These are phyloP conservation scores for Pyrgilauda ruficollis DNA, from an alignment of 2,113 vertebrate genomes.

Conservation along the genomic window DNA sequence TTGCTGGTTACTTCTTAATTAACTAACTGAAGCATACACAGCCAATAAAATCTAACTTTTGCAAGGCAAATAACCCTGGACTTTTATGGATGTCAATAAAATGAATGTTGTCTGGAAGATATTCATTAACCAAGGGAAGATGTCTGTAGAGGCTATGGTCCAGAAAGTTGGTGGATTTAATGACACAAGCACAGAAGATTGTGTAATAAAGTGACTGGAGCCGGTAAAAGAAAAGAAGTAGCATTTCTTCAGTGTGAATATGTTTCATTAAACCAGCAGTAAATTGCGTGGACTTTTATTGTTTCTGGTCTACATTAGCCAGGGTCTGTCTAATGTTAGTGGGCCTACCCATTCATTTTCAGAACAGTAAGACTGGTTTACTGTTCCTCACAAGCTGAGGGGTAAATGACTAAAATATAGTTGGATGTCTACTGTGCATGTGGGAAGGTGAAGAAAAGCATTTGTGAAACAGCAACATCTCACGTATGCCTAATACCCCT, in stretches of 20 bases:
- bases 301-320: not conserved
- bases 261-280: slow-evolving; percentile 29
- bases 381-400: not conserved
- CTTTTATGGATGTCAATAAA: slow-evolving; percentile 17
- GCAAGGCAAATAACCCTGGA: not conserved
- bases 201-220: not conserved
- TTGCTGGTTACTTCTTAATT: slow-evolving; percentile 37
- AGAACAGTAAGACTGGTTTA: not conserved
- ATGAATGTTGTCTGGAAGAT: slow-evolving; percentile 15
- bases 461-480: not conserved
- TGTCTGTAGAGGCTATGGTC: slow-evolving; percentile 26
- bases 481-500: not conserved
- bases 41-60: slow-evolving; percentile 19
- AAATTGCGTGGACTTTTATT: slow-evolving; percentile 6
- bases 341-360: not conserved
- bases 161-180: slow-evolving; percentile 50
- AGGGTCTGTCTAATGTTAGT: not conserved
- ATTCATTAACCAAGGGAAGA: not conserved
- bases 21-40: not conserved
- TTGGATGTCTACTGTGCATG: not conserved
- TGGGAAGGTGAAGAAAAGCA: not conserved
- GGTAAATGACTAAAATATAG: not conserved
- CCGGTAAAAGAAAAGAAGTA: not conserved
- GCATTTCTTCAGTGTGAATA: not conserved
- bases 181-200: not conserved